Percentiles rank a stretch among this genome's conserved stretches.
Conservation (phyloP, 2,888 invertebrate species). For the Rutpela maculata region DNA sequence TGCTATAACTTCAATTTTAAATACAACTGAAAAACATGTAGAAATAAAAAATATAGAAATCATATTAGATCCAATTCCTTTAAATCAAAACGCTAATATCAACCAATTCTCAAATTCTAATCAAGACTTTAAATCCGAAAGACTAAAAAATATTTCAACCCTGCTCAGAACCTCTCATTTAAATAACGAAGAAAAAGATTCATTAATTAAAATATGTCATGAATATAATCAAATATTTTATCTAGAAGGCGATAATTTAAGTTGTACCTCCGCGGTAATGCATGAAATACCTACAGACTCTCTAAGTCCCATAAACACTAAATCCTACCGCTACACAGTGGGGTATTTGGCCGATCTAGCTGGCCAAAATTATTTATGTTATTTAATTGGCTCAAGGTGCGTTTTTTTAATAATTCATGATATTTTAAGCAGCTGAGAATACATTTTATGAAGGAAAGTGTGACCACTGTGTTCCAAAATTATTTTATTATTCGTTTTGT, state of each 20-base stretch:
- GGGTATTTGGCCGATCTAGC: too few relatives aligned
- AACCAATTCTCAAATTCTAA: slow-evolving; percentile 17
- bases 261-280: slow-evolving; percentile 53
- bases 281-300: slow-evolving; percentile 46
- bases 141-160: slow-evolving; percentile 9
- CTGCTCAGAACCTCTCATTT: slow-evolving; percentile 6
- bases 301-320: slow-evolving; percentile 1
- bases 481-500: too few relatives aligned
- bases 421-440: too few relatives aligned
- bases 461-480: too few relatives aligned
- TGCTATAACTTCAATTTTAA: slow-evolving; percentile 52
- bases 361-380: too few relatives aligned
- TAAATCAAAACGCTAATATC: slow-evolving; percentile 18
- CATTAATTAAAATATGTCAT: slow-evolving; percentile 13
- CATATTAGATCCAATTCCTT: slow-evolving; percentile 45
- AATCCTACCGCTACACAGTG: slow-evolving; percentile 25
- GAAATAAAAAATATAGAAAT: slow-evolving; percentile 48
- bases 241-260: slow-evolving; percentile 55
- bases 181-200: slow-evolving; percentile 22
- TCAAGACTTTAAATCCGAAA: slow-evolving; percentile 4
- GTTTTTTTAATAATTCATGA: too few relatives aligned
- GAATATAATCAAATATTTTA: slow-evolving; percentile 26
- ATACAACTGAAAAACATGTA: slow-evolving; percentile 51
- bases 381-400: too few relatives aligned
- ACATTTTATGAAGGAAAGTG: too few relatives aligned